Evolutionary conservation across 1,140 invertebrate species (phyloP).

Genomic region (Radopholus similis): DNA sequence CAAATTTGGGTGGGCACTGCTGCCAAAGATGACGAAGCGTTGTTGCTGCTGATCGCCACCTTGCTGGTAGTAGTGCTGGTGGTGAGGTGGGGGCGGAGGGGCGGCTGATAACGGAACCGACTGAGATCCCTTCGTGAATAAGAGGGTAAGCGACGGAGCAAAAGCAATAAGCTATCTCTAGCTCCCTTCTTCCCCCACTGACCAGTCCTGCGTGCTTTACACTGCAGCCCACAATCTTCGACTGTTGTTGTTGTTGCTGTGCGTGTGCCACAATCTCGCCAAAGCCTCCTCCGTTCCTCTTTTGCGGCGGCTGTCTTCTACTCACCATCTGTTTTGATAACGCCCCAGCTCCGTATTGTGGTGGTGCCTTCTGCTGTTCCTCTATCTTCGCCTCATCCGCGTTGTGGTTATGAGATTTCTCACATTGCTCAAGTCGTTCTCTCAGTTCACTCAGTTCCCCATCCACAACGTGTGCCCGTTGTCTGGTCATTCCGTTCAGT

Average conservation of each 20-base stretch:
- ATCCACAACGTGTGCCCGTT: conserved; percentile 28
- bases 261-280: too few relatives aligned
- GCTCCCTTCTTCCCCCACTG: too few relatives aligned
- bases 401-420: too few relatives aligned
- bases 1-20: neutral
- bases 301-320: too few relatives aligned
- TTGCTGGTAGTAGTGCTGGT: conserved; percentile 14
- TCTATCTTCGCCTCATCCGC: too few relatives aligned
- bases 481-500: conserved; percentile 38
- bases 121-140: neutral
- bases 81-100: conserved; percentile 16
- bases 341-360: too few relatives aligned
- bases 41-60: neutral
- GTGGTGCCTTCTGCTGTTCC: too few relatives aligned
- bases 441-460: conserved; percentile 38
- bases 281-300: too few relatives aligned
- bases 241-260: neutral
- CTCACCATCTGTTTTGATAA: too few relatives aligned
- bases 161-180: too few relatives aligned
- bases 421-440: conserved; percentile 21
- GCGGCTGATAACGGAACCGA: conserved; percentile 12
- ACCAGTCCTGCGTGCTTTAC: neutral
- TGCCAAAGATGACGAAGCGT: neutral
- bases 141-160: neutral
- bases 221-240: neutral